Evolutionary conservation across 2,113 vertebrate species (phyloP), one percentile per base, ranked within the genome.

Genomic region (Pomatostomus ruficeps): DNA sequence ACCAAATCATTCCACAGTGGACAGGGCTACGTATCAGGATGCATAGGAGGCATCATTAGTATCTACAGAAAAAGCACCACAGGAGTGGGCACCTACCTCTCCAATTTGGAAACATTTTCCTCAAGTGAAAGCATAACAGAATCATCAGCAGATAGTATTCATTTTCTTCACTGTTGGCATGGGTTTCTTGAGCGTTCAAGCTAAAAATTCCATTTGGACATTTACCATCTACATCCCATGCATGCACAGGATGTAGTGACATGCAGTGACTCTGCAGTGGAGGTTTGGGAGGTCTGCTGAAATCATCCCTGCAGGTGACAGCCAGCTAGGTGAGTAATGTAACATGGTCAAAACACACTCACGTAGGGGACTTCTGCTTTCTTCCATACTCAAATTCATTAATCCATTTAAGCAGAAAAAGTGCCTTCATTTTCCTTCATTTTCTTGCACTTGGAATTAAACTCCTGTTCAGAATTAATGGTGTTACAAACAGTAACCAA

Each of bases 21-120:
- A 62, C 2, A 73, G 42, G 38, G 26, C 58, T 2, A 20, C 2
- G 4, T 43, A 17, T 26, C 0, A 2, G 26, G 63, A 66, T 43
- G 74, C 55, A 18, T 0, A 0, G 52, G 70, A 67, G 35, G 21
- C 8, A 2, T 11, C 33, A 61, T 52, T 11, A 65, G 6, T 17
- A 33, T 42, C 66, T 16, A 15, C 19, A 79, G 40, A 54, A 28
- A 86, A 71, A 71, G 33, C 42, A 61, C 35, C 33, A 43, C 18
- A 17, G 0, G 0, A 76, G 31, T 13, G 35, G 40, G 43, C 63
- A 76, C 67, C 70, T 48, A 35, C 63, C 21, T 79, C 59, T 72
- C 54, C 77, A 52, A 15, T 26, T 51, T 14, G 2, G 46, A 76
- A 85, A 66, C 8, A 24, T 16, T 52, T 49, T 83, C 51, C 55